Evolutionary conservation across 2,113 vertebrate species (phyloP).

Genomic region (Podarcis raffonei): DNA sequence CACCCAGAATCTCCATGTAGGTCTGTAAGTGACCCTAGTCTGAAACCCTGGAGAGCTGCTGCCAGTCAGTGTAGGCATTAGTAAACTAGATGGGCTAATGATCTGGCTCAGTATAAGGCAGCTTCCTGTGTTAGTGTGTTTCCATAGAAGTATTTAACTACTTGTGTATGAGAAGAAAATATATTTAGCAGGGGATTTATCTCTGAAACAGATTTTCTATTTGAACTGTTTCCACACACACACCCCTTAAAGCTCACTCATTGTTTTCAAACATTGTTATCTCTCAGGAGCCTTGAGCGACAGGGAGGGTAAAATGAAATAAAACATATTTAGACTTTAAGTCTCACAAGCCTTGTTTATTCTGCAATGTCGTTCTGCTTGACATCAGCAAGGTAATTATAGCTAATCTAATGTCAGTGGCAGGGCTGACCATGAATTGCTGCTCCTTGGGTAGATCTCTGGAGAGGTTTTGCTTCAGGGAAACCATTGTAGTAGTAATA

Average conservation of each 20-base stretch:
- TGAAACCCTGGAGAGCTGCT: too few relatives aligned
- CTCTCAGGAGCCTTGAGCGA: constrained; percentile 8
- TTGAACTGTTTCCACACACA: not conserved
- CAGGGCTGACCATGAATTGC: not conserved
- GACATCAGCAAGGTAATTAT: not conserved
- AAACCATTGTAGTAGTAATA: too few relatives aligned
- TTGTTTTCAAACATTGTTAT: constrained; percentile 3
- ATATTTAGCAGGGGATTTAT: not conserved
- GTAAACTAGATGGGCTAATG: too few relatives aligned
- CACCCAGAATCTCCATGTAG: too few relatives aligned
- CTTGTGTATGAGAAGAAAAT: not conserved
- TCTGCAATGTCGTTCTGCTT: not conserved
- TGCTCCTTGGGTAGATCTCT: not conserved
- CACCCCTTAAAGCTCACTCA: not conserved
- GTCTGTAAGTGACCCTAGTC: too few relatives aligned
- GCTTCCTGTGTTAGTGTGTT: not conserved
- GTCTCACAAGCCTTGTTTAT: not conserved
- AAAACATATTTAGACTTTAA: not conserved
- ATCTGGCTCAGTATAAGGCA: too few relatives aligned
- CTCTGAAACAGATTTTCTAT: not conserved
- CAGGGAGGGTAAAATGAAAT: not conserved
- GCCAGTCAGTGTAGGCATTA: too few relatives aligned
- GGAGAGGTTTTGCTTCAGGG: too few relatives aligned
- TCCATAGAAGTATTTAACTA: not conserved
- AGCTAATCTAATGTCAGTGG: not conserved